Evolutionary conservation across 1,140 invertebrate species (phyloP).

Genomic region (Euwallacea fornicatus): DNA sequence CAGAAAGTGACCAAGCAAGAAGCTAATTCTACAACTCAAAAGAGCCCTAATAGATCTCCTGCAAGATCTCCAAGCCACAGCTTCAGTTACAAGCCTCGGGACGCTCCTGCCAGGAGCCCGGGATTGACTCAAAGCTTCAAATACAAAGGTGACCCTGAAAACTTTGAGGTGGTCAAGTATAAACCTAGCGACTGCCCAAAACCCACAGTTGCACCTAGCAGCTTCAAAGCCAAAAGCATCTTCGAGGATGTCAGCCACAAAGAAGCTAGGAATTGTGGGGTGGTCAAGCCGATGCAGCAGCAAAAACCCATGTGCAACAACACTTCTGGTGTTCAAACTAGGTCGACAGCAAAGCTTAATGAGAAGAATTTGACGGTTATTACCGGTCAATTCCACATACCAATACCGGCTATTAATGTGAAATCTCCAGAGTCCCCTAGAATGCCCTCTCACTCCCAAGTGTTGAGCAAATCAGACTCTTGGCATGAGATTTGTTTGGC

Average conservation of each 20-base stretch:
- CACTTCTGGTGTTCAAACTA: constrained; percentile 1
- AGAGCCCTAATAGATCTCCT: constrained; percentile 13
- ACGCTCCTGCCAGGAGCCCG: constrained; percentile 30
- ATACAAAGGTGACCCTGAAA: constrained; percentile 30
- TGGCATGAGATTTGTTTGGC: constrained; percentile 70
- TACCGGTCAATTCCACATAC: constrained; percentile 54
- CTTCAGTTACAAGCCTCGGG: constrained; percentile 36
- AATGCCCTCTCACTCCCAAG: constrained; percentile 36
- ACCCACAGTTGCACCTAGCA: constrained; percentile 31
- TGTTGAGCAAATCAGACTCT: constrained; percentile 75
- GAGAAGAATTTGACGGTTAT: constrained; percentile 52
- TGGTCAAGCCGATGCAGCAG: constrained; percentile 40
- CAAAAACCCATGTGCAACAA: constrained; percentile 38
- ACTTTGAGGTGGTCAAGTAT: constrained; percentile 14
- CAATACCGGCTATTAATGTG: constrained; percentile 45
- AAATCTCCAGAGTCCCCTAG: constrained; percentile 50
- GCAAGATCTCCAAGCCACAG: constrained; percentile 29
- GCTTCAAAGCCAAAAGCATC: constrained; percentile 29
- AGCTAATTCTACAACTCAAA: constrained; percentile 12
- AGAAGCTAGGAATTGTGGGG: constrained; percentile 34
- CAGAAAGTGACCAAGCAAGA: constrained; percentile 49
- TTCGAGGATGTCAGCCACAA: constrained; percentile 20
- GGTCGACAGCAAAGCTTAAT: constrained; percentile 11
- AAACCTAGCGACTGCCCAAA: constrained; percentile 35
- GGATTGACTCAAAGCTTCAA: constrained; percentile 36